Evolutionary conservation across 2,797 vertebrate genomes (phyloP), one percentile per base, ranked within the genome.

Genomic region (Parauchenoglanis ngamensis): DNA sequence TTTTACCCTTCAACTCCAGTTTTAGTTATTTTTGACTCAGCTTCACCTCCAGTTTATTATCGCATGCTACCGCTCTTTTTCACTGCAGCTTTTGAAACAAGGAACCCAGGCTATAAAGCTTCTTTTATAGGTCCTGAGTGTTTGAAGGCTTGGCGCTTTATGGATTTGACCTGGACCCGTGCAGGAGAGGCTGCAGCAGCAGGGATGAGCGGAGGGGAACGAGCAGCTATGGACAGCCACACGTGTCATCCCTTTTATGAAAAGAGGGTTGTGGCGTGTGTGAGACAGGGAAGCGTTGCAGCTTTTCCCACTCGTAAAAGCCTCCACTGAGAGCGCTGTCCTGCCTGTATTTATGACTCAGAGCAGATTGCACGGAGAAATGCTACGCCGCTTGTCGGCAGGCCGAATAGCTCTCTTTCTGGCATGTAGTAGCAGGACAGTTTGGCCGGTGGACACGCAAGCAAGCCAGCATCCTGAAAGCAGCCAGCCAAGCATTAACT

Each of bases 151-250:
- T 57, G 49, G 52, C 77, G 78, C 54, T 89, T 89, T 90, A 91
- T 91, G 84, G 85, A 59, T 86, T 87, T 91, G 91, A 89, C 89
- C 89, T 87, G 87, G 87, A 87, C 86, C 88, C 54, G 13, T 82
- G 61, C 57, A 72, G 63, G 61, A 86, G 70, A 25, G 68, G 76
- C 79, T 88, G 70, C 78, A 85, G 88, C 40, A 77, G 72, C 17
- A 35, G 57, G 25, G 56, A 46, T 7, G 7, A 70, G 72, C 52
- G 83, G 78, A 67, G 28, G 63, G 23, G 4, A 35, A 7, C 40
- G 10, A 52, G 73, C 25, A n/a, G 54, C 78, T 17, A 70, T 19
- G 28, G 21, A 4, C 25, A 7, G 40, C 28, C 23, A 23, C 46
- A 13, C n/a, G 35, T 67, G 80, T 49, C 21, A 68, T 72, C n/a